A percentile compares a stretch with the other conserved stretches of the same genome.
Conservation (phyloP, 1,140 invertebrate species). For the Micrasema minimum region DNA sequence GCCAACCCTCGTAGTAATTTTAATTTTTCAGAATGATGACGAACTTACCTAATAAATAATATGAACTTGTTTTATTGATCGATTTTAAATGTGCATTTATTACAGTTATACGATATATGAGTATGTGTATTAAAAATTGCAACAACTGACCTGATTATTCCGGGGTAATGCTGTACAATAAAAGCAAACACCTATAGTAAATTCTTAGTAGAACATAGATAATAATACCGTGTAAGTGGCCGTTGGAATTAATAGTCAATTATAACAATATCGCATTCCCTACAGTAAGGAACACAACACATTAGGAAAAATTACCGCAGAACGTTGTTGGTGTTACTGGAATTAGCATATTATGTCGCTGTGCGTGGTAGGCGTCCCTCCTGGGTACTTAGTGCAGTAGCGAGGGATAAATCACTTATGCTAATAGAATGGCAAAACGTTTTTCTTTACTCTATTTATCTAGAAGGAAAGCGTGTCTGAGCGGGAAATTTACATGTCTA, state of each 20-base stretch:
- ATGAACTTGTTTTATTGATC: too few species aligned
- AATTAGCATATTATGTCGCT: constrained; percentile 39
- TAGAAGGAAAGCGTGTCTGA: constrained; percentile 51
- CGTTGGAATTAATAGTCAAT: not conserved
- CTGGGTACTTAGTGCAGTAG: not conserved
- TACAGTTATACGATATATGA: too few species aligned
- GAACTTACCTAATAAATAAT: too few species aligned
- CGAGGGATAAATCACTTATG: constrained; percentile 52
- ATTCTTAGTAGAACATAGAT: too few species aligned
- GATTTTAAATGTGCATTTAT: too few species aligned
- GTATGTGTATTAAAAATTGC: too few species aligned
- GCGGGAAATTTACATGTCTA: constrained; percentile 51
- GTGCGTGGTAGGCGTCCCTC: constrained; percentile 10
- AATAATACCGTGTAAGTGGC: not conserved
- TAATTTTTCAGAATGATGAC: too few species aligned
- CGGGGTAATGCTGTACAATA: too few species aligned
- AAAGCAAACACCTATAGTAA: too few species aligned
- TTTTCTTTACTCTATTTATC: constrained; percentile 51
- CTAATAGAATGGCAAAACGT: constrained; percentile 50
- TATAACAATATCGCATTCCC: not conserved
- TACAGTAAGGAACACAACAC: not conserved
- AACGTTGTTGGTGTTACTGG: constrained; percentile 38
- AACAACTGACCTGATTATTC: too few species aligned
- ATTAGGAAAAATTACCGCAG: not conserved
- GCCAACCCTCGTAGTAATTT: too few species aligned